phyloP scores from a whole-genome alignment of 2,797 vertebrate species.

The Parauchenoglanis punctatus region DNA sequence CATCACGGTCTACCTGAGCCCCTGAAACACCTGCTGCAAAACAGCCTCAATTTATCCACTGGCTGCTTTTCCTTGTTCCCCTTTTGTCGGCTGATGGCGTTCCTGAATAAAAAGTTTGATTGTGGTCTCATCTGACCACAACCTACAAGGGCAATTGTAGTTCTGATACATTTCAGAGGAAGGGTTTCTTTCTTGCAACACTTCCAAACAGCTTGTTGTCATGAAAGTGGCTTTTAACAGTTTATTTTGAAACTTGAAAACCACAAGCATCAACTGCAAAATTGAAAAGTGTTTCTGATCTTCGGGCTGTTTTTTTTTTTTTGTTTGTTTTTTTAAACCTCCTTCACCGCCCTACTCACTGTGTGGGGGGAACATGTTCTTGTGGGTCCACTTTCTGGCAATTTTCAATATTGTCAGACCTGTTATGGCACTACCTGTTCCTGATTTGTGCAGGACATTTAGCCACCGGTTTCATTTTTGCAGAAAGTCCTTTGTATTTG shows the following conservation, averaged over 20 bases:
- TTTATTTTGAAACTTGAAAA: background rate
- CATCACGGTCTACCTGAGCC: background rate
- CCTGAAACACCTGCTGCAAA: background rate
- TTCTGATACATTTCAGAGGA: background rate
- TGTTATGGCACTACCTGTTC: background rate
- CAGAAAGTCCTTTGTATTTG: background rate
- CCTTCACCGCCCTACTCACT: background rate
- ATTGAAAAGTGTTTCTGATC: background rate
- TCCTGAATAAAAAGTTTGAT: background rate
- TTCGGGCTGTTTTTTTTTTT: background rate
- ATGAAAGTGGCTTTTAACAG: background rate
- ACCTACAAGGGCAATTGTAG: background rate
- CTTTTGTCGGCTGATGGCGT: background rate
- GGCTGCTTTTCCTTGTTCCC: background rate
- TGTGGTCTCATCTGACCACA: background rate
- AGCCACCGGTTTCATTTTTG: background rate
- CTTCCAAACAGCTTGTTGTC: background rate
- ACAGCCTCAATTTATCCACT: background rate
- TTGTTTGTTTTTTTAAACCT: background rate
- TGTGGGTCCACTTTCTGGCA: background rate
- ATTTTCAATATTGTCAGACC: background rate
- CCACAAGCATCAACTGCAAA: background rate
- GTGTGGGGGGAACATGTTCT: background rate
- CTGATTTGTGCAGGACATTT: background rate
- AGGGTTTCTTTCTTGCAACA: background rate